Evolutionary conservation across 2,113 vertebrate genomes (phyloP), one percentile per base, ranked within the genome.

Genomic region (Brachypteracias leptosomus): DNA sequence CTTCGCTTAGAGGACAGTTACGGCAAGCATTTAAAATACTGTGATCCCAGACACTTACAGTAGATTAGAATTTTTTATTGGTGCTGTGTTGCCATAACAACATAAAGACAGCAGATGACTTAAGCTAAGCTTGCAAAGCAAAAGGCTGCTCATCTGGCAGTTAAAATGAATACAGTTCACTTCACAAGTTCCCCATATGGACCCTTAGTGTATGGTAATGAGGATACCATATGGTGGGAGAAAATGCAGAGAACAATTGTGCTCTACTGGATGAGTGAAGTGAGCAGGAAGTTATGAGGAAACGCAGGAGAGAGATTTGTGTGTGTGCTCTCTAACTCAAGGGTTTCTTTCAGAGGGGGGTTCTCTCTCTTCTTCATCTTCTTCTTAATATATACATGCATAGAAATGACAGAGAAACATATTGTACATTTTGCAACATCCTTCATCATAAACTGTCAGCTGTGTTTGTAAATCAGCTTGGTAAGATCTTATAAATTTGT

Each of bases 161-260:
- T 98, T 98, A 98, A 98, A 98, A 98, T 98, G 98, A 98, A 98
- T 98, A 97, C 98, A 98, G 98, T 98, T 98, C 98, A 98, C 98
- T 98, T 98, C 98, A 98, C 98, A 98, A 98, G 98, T 98, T 98
- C 96, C 98, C 98, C 98, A 98, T 98, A 98, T 98, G 98, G 98
- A 98, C 98, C 97, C 97, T 98, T 97, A 98, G 98, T 97, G 97
- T 98, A 98, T 98, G 98, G 97, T 98, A 98, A 98, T 98, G 98
- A 98, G 97, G 96, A 96, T 98, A 97, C 98, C 98, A 98, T 98
- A 98, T 98, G 98, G 98, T 97, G 97, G 97, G 96, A 96, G 98
- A 97, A 97, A 98, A 98, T 95, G 97, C 97, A 85, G 97, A 96
- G 97, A 98, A 98, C 98, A 98, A 98, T 98, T 96, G 98, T 97